Conservation (phyloP, 2,888 invertebrate genomes). For the Tortricodes alternella region DNA sequence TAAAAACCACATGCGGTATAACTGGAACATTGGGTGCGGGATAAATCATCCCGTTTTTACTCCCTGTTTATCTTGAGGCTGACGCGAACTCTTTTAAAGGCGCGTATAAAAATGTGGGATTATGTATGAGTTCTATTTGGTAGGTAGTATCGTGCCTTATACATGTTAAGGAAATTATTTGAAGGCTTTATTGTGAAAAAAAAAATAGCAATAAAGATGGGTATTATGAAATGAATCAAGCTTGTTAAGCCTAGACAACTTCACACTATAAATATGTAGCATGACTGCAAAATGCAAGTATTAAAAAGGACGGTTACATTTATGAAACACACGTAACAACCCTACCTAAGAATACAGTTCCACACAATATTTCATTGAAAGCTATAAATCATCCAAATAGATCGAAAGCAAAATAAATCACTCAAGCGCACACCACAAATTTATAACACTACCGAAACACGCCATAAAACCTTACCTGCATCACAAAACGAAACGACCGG, state of each 20-base stretch:
- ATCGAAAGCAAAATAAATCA: background rate
- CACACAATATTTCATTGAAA: background rate
- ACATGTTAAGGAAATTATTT: background rate
- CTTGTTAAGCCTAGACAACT: too few relatives aligned
- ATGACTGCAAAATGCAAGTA: too few relatives aligned
- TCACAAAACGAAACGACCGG: background rate
- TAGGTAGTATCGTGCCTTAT: background rate
- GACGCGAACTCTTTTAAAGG: conserved; percentile 13
- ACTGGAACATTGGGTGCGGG: conserved; percentile 1
- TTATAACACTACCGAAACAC: conserved; percentile 1
- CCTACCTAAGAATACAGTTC: background rate
- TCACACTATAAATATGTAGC: too few relatives aligned
- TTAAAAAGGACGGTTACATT: too few relatives aligned
- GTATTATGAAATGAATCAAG: too few relatives aligned
- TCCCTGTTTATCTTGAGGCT: conserved; percentile 23
- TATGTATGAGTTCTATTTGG: conserved; percentile 1
- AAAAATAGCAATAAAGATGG: background rate
- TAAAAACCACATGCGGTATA: conserved; percentile 25
- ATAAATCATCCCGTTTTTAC: conserved; percentile 19
- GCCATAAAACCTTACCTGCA: background rate
- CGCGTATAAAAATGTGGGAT: background rate
- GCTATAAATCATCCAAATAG: background rate
- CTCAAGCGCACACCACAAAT: background rate
- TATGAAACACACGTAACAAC: too few relatives aligned
- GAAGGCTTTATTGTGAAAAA: background rate